A percentile compares a stretch with the other conserved stretches of the same genome.
Evolutionary conservation across 1,140 invertebrate genomes (phyloP).

Genomic region (Venturia canescens): DNA sequence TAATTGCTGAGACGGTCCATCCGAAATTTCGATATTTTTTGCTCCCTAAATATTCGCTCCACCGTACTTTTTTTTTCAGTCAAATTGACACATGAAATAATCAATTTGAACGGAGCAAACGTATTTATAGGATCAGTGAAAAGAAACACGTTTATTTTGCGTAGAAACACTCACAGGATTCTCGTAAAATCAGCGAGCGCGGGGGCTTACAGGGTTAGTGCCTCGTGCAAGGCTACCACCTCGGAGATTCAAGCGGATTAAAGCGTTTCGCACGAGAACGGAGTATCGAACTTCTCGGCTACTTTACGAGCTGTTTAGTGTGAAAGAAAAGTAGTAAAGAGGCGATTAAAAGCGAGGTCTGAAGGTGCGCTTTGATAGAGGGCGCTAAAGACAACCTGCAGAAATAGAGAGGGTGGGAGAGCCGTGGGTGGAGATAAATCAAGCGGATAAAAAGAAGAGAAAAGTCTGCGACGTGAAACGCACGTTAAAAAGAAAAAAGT

Average conservation of each 20-base stretch:
- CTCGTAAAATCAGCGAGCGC: not conserved
- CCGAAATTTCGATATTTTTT: no score
- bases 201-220: not conserved
- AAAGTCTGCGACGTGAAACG: not conserved
- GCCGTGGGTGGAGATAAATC: not conserved
- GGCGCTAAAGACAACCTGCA: constrained; percentile 10
- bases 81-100: not conserved
- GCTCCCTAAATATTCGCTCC: no score
- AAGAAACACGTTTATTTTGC: not conserved
- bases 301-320: constrained; percentile 23
- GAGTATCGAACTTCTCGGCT: not conserved
- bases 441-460: not conserved
- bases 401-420: not conserved
- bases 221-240: not conserved
- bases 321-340: not conserved
- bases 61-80: no score
- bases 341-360: not conserved
- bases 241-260: not conserved
- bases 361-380: not conserved
- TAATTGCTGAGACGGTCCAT: no score
- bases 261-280: not conserved
- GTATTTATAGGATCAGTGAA: not conserved
- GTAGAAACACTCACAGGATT: not conserved
- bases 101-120: no score
- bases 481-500: not conserved